phyloP scores from a whole-genome alignment of 2,888 invertebrate genomes.

The Polyommatus icarus region DNA sequence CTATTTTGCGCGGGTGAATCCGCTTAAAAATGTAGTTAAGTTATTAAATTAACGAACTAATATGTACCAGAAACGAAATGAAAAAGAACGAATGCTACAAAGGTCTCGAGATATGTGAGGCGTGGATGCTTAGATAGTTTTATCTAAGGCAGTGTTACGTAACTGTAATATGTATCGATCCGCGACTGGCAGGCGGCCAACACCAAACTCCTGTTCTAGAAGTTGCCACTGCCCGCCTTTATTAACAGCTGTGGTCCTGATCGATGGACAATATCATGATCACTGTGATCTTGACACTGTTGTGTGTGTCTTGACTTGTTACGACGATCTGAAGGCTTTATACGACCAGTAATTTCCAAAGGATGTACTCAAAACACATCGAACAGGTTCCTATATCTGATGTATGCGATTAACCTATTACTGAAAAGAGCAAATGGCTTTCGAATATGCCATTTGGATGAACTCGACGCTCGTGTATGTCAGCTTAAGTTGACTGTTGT shows the following conservation, averaged over 20 bases:
- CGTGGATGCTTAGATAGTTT: not conserved
- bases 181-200: slow-evolving; percentile 70
- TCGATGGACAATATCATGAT: slow-evolving; percentile 2
- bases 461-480: no score
- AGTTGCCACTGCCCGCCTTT: slow-evolving; percentile 40
- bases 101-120: slow-evolving; percentile 15
- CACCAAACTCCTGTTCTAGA: slow-evolving; percentile 60
- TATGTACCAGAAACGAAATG: not conserved
- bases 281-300: not conserved
- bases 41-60: not conserved
- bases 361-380: no score
- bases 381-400: no score
- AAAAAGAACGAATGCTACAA: not conserved
- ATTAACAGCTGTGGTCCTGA: slow-evolving; percentile 20
- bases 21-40: not conserved
- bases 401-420: no score
- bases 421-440: no score
- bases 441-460: no score
- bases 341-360: no score
- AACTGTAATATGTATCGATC: slow-evolving; percentile 75
- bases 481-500: no score
- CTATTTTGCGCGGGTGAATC: not conserved
- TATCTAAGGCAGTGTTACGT: slow-evolving; percentile 54
- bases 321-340: not conserved
- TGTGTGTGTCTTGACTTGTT: no score